A percentile compares a stretch with the other conserved stretches of the same genome.
These are phyloP conservation scores for Adelges cooleyi DNA, from an alignment of 1,140 invertebrate genomes.

Conservation along the genomic window DNA sequence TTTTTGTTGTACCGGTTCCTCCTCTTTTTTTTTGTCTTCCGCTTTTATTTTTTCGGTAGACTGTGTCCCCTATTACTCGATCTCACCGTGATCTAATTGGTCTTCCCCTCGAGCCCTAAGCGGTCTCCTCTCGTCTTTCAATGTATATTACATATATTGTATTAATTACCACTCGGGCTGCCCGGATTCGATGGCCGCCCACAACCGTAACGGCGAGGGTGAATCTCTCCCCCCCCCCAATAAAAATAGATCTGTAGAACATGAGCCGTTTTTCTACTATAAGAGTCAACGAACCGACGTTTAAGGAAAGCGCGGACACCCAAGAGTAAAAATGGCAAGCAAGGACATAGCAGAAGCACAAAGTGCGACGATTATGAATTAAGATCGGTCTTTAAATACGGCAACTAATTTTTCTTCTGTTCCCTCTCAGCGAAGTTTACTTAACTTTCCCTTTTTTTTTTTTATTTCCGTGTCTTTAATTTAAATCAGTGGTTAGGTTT, in stretches of 20 bases:
- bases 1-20: conserved; percentile 2
- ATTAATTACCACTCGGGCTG: conserved; percentile 9
- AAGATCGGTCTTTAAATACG: background rate
- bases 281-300: too few relatives aligned
- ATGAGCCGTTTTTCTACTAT: too few relatives aligned
- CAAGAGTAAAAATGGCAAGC: background rate
- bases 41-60: background rate
- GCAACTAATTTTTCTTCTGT: conserved; percentile 13
- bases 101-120: background rate
- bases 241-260: too few relatives aligned
- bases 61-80: conserved; percentile 19
- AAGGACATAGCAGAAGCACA: background rate
- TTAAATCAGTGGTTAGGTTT: conserved; percentile 27
- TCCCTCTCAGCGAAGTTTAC: background rate
- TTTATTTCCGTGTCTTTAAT: conserved; percentile 15
- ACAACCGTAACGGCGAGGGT: background rate
- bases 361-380: conserved; percentile 7
- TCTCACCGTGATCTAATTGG: conserved; percentile 22
- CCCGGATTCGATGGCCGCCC: background rate
- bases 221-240: too few relatives aligned
- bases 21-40: background rate
- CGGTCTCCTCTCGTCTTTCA: too few relatives aligned
- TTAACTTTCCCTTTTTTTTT: background rate
- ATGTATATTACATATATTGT: background rate
- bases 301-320: background rate